A percentile compares a stretch with the other conserved stretches of the same genome.
These are phyloP conservation scores for Caenorhabditis plicata DNA, from an alignment of 2,888 invertebrate genomes.

Conservation along the genomic window DNA sequence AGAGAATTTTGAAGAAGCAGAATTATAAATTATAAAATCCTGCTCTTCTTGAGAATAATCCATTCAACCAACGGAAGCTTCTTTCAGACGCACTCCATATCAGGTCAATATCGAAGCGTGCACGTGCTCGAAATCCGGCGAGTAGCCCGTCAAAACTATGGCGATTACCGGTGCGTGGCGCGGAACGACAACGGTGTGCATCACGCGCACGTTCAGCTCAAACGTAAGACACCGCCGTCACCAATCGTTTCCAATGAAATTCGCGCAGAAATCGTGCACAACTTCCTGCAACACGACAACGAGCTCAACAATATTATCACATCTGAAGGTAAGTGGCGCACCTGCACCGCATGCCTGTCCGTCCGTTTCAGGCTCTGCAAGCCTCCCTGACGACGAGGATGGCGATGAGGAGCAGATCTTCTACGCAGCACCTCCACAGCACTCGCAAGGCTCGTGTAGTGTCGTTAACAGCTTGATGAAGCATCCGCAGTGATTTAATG, in stretches of 20 bases:
- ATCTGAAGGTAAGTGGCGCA: no score
- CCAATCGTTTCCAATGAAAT: not conserved
- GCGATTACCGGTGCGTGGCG: constrained; percentile 61
- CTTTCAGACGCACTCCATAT: constrained; percentile 51
- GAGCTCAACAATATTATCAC: no score
- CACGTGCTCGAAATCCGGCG: constrained; percentile 59
- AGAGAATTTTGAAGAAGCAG: not conserved
- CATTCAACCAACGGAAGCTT: no score
- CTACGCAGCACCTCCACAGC: no score
- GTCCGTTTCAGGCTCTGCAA: no score
- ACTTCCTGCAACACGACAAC: no score
- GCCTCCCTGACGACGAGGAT: no score
- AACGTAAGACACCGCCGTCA: constrained; percentile 40
- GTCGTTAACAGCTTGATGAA: no score
- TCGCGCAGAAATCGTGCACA: not conserved
- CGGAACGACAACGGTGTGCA: constrained; percentile 62
- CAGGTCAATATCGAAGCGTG: constrained; percentile 56
- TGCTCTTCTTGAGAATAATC: not conserved
- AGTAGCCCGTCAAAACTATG: constrained; percentile 47
- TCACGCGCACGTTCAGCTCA: constrained; percentile 54
- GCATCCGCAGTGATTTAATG: no score
- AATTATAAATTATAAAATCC: not conserved
- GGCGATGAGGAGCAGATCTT: no score
- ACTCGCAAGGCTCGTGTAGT: no score
- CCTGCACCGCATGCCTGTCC: no score